Percentiles rank a stretch among this genome's conserved stretches.
Conservation (phyloP, 2,113 vertebrate species). For the Gopherus flavomarginatus region DNA sequence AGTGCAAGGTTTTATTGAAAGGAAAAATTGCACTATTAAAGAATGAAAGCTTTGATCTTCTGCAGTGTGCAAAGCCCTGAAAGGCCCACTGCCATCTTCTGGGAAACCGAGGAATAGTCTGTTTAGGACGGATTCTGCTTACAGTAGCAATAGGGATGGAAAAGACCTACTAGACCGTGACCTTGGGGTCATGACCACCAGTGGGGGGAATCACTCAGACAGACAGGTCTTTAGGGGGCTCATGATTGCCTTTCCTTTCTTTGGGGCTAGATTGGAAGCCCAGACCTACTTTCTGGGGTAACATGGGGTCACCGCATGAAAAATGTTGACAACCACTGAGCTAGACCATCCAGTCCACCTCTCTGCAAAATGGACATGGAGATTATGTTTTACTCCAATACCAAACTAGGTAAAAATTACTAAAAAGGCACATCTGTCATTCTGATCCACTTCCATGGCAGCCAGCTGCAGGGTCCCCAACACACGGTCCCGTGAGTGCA, state of each 20-base stretch:
- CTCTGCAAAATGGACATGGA: slow-evolving; percentile 46
- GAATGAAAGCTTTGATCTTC: neutral
- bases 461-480: neutral
- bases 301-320: rapidly evolving
- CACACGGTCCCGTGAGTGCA: neutral
- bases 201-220: neutral
- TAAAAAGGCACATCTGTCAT: slow-evolving; percentile 8
- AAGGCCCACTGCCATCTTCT: neutral
- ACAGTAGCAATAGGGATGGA: neutral
- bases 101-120: neutral
- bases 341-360: slow-evolving; percentile 1
- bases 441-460: slow-evolving; percentile 38
- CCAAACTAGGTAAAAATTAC: slow-evolving; percentile 54
- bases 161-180: rapidly evolving
- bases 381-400: slow-evolving; percentile 55
- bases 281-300: rapidly evolving
- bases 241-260: neutral
- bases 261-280: slow-evolving; percentile 10
- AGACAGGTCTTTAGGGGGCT: neutral
- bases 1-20: neutral
- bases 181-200: rapidly evolving
- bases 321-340: neutral
- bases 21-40: neutral
- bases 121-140: slow-evolving; percentile 1
- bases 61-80: neutral